Conservation (phyloP, 2,888 invertebrate species). For the Oligia strigilis region DNA sequence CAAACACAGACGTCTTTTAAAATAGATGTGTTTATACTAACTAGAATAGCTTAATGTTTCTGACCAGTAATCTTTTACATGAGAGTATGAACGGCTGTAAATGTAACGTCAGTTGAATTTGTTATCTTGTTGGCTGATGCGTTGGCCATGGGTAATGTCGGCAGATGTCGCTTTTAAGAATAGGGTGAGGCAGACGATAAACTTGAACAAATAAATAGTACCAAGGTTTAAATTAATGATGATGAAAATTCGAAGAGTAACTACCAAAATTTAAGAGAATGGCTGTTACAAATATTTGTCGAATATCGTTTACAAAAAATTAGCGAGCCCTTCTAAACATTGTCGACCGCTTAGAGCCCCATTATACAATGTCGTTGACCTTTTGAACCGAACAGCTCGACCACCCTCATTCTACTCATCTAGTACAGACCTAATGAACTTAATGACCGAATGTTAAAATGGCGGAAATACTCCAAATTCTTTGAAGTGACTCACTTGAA, state of each 20-base stretch:
- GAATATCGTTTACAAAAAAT: neutral
- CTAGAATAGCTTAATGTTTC: constrained; percentile 60
- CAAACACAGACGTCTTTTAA: constrained; percentile 73
- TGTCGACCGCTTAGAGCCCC: constrained; percentile 10
- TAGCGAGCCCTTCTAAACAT: constrained; percentile 25
- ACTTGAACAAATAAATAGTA: neutral
- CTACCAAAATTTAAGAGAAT: neutral
- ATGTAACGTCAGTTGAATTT: constrained; percentile 29
- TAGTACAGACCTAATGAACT: constrained; percentile 33
- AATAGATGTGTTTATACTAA: constrained; percentile 74
- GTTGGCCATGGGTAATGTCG: constrained; percentile 32
- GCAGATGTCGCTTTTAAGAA: constrained; percentile 41
- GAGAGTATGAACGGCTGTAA: constrained; percentile 35
- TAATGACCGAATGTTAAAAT: constrained; percentile 48
- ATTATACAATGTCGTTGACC: constrained; percentile 38
- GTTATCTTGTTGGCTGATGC: constrained; percentile 14
- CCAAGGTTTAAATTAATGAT: neutral
- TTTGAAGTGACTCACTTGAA: constrained; percentile 40
- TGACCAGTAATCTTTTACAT: constrained; percentile 56
- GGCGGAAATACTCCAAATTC: constrained; percentile 45
- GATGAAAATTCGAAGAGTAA: neutral
- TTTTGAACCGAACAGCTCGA: neutral
- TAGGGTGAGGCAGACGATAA: neutral
- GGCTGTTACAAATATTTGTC: neutral
- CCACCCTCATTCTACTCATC: constrained; percentile 32